Conservation (phyloP, 2,888 invertebrate species). For the Leptinotarsa haldemani region DNA sequence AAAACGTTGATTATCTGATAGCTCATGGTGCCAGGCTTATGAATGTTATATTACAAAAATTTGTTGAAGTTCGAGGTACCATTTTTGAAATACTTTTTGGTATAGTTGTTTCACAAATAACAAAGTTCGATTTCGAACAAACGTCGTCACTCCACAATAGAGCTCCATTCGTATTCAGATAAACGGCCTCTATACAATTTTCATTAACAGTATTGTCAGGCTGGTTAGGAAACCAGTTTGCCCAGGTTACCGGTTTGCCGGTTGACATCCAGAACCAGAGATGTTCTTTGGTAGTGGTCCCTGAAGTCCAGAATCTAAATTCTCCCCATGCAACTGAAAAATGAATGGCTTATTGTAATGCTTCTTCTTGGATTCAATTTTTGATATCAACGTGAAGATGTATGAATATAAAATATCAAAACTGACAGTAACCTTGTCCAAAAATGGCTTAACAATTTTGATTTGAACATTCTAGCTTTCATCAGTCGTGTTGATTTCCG, state of each 20-base stretch:
- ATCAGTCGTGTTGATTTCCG: no score
- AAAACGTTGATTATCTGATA: not conserved
- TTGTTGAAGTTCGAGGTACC: not conserved
- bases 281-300: slow-evolving; percentile 24
- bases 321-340: slow-evolving; percentile 3
- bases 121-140: slow-evolving; percentile 16
- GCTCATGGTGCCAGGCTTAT: no score
- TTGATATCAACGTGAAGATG: no score
- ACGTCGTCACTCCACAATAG: slow-evolving; percentile 31
- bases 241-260: slow-evolving; percentile 28
- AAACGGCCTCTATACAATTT: slow-evolving; percentile 26
- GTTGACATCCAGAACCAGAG: slow-evolving; percentile 34
- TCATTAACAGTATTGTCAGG: slow-evolving; percentile 29
- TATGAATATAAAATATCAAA: no score
- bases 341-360: not conserved
- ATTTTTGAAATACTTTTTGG: slow-evolving; percentile 20
- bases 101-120: slow-evolving; percentile 32
- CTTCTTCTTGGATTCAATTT: no score
- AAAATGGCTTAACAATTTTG: no score
- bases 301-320: slow-evolving; percentile 32
- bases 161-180: not conserved
- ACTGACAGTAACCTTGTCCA: no score
- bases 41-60: no score
- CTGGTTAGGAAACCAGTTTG: slow-evolving; percentile 30
- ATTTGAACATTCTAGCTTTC: no score